Percentiles rank a stretch among this genome's conserved stretches.
Evolutionary conservation across 2,113 vertebrate genomes (phyloP).

Genomic region (Lipotes vexillifer): DNA sequence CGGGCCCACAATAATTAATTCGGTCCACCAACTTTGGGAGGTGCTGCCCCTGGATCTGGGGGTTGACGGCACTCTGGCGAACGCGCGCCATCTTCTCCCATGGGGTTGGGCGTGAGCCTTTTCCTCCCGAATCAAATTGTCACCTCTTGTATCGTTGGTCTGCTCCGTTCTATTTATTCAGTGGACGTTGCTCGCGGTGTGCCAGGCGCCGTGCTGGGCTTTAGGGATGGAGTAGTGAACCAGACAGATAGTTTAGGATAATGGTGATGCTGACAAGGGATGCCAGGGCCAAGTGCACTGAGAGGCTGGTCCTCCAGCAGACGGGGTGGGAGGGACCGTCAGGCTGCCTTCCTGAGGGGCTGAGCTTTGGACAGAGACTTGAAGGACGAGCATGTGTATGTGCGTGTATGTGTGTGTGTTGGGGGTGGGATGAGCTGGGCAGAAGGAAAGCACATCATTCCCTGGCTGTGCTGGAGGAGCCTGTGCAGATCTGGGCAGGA

Average conservation of each 20-base stretch:
- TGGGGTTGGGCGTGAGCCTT: neutral
- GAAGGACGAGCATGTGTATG: neutral
- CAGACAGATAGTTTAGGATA: accelerated
- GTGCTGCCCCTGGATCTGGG: neutral
- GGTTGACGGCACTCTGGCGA: neutral
- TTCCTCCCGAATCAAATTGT: neutral
- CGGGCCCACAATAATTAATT: accelerated
- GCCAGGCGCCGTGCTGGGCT: neutral
- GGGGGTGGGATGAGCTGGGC: neutral
- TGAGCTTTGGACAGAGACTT: neutral
- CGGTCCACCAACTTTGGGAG: accelerated
- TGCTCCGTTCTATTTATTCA: neutral
- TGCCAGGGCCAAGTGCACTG: neutral
- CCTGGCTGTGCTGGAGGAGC: neutral
- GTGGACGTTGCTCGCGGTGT: accelerated
- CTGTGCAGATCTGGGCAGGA: neutral
- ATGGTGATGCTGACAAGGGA: neutral
- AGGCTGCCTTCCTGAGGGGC: neutral
- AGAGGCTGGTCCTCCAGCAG: neutral
- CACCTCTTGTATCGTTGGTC: neutral
- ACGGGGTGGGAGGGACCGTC: accelerated
- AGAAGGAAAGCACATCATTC: neutral
- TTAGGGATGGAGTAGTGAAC: neutral
- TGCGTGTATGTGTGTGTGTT: neutral
- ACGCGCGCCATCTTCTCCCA: accelerated